phyloP scores from a whole-genome alignment of 2,113 vertebrate species.

The Sceloporus tristichus region DNA sequence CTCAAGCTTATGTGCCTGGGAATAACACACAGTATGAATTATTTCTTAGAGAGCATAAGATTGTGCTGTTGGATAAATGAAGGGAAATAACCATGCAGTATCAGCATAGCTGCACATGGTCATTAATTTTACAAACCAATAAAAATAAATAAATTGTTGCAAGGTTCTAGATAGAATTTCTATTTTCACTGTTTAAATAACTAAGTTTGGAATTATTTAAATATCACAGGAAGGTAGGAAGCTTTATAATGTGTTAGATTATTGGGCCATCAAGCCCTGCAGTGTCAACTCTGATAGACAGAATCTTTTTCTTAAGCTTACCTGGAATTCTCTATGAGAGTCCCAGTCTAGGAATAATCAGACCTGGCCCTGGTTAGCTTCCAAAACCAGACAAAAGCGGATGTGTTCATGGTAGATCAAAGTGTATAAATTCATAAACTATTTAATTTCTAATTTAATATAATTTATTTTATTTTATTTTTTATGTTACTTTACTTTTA shows the following conservation, averaged over 20 bases:
- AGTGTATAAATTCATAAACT: conserved; percentile 31
- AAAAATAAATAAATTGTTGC: conserved; percentile 12
- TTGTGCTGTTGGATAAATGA: conserved; percentile 23
- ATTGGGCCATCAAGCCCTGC: too few species aligned
- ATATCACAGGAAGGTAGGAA: too few species aligned
- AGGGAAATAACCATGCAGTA: conserved; percentile 4
- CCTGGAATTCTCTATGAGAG: too few species aligned
- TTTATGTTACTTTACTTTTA: neutral
- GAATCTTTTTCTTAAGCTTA: too few species aligned
- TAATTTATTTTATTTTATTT: neutral
- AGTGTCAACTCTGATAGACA: too few species aligned
- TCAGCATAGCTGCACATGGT: neutral
- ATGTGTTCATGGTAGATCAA: too few species aligned
- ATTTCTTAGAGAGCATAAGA: neutral
- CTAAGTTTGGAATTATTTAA: neutral
- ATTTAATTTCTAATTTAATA: neutral
- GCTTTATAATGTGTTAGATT: too few species aligned
- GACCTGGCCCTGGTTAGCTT: too few species aligned
- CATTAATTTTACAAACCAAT: neutral
- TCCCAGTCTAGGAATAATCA: too few species aligned
- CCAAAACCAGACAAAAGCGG: too few species aligned
- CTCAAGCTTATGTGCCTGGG: neutral
- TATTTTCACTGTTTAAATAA: conserved; percentile 12
- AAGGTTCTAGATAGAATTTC: neutral
- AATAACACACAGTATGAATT: neutral